These are phyloP conservation scores for Microtus oregoni DNA, from an alignment of 2,113 vertebrate species.

Conservation along the genomic window DNA sequence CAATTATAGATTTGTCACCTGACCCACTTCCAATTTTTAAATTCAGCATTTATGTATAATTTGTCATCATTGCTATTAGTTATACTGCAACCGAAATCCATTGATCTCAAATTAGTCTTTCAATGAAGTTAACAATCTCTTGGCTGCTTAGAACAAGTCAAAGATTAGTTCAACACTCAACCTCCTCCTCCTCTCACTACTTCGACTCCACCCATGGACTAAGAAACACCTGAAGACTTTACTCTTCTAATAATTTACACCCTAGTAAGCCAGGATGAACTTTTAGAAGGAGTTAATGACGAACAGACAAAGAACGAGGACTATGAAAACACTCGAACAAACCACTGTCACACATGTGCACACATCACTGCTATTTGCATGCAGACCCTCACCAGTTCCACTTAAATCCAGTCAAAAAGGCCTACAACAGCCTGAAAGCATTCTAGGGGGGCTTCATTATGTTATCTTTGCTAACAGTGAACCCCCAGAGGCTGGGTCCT, in stretches of 20 bases:
- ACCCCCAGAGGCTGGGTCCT: neutral
- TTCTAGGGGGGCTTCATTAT: neutral
- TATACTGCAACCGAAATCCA: constrained; percentile 22
- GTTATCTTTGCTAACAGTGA: neutral
- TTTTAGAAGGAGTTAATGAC: neutral
- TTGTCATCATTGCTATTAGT: constrained; percentile 7
- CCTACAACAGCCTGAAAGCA: neutral
- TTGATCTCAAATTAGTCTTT: neutral
- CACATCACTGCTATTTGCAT: neutral
- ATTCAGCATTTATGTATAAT: neutral
- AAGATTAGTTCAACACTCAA: neutral
- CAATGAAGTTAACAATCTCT: constrained; percentile 2
- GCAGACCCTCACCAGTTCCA: neutral
- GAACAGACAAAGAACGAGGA: neutral
- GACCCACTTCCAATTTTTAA: neutral
- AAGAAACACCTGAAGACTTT: constrained; percentile 56
- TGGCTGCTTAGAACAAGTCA: neutral
- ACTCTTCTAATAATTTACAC: constrained; percentile 39
- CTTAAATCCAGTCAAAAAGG: constrained; percentile 22
- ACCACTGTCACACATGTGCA: neutral
- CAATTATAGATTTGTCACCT: neutral
- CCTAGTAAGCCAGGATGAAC: neutral
- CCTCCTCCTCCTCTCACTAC: constrained; percentile 12
- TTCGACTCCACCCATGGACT: neutral
- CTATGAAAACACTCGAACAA: constrained; percentile 33